phyloP scores from a whole-genome alignment of 2,888 invertebrate genomes.

The Bruchidius siliquastri region DNA sequence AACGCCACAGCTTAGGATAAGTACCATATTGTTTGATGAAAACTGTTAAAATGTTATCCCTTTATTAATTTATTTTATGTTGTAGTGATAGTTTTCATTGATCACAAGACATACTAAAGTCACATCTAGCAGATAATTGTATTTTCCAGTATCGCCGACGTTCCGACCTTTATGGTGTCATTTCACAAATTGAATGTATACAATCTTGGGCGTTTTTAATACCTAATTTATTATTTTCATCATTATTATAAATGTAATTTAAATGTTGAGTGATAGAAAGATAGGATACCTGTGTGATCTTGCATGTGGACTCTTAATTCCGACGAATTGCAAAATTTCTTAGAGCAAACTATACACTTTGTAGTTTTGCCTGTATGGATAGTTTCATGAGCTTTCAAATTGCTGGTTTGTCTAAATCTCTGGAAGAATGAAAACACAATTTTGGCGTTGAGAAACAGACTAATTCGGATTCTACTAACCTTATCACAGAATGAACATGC shows the following conservation, averaged over 20 bases:
- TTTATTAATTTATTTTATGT: too few species aligned
- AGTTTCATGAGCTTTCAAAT: constrained; percentile 39
- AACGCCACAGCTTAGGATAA: constrained; percentile 4
- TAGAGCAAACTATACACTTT: constrained; percentile 36
- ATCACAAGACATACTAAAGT: too few species aligned
- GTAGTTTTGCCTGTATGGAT: constrained; percentile 39
- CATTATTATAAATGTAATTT: too few species aligned
- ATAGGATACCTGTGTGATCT: constrained; percentile 40
- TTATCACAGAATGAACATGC: constrained; percentile 38
- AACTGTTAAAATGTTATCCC: too few species aligned
- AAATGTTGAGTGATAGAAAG: too few species aligned
- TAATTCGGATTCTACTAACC: constrained; percentile 17
- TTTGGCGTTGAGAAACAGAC: not conserved
- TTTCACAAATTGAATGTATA: too few species aligned
- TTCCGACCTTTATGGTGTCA: too few species aligned
- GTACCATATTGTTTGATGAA: not conserved
- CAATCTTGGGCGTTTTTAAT: too few species aligned
- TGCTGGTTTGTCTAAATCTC: constrained; percentile 38
- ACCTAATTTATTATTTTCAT: too few species aligned
- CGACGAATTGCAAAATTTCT: constrained; percentile 39
- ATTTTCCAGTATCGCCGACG: too few species aligned
- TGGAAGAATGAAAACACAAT: constrained; percentile 4
- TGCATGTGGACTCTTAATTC: constrained; percentile 39
- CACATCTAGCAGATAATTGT: too few species aligned
- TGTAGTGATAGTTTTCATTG: too few species aligned